Evolutionary conservation across 2,888 invertebrate species (phyloP).

Genomic region (Mythimna pallens): DNA sequence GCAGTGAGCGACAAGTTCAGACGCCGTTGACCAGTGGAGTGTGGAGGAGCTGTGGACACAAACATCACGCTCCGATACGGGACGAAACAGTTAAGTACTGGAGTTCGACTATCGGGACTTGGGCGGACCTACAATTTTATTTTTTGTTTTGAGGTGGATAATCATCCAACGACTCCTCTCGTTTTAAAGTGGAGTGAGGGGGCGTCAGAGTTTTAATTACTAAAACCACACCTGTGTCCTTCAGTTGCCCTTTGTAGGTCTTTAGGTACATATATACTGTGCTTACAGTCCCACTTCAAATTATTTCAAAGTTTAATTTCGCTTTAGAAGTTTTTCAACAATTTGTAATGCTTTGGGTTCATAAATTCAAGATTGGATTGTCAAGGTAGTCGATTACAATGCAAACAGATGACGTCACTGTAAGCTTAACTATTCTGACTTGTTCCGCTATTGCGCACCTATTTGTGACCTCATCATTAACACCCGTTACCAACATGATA

Average conservation of each 20-base stretch:
- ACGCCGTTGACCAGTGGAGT: background rate
- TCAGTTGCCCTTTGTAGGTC: no score
- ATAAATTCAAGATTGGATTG: background rate
- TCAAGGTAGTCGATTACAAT: background rate
- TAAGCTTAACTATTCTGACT: background rate
- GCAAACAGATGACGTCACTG: background rate
- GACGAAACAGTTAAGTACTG: background rate
- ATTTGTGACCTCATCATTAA: background rate
- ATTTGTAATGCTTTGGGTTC: background rate
- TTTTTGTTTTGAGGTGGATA: background rate
- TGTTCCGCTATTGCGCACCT: background rate
- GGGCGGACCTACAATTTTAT: background rate
- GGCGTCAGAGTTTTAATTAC: no score
- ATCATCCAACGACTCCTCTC: no score
- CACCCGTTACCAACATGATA: background rate
- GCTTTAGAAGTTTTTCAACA: background rate
- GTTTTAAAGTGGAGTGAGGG: no score
- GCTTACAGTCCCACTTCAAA: background rate
- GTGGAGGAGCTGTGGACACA: background rate
- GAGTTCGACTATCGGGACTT: background rate
- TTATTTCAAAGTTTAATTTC: background rate
- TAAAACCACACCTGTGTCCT: no score
- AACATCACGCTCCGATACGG: slow-evolving; percentile 1
- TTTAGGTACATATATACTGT: background rate
- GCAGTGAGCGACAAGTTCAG: slow-evolving; percentile 16